These are phyloP conservation scores for Rhinophrynus dorsalis DNA, from an alignment of 2,797 vertebrate species.

Conservation along the genomic window DNA sequence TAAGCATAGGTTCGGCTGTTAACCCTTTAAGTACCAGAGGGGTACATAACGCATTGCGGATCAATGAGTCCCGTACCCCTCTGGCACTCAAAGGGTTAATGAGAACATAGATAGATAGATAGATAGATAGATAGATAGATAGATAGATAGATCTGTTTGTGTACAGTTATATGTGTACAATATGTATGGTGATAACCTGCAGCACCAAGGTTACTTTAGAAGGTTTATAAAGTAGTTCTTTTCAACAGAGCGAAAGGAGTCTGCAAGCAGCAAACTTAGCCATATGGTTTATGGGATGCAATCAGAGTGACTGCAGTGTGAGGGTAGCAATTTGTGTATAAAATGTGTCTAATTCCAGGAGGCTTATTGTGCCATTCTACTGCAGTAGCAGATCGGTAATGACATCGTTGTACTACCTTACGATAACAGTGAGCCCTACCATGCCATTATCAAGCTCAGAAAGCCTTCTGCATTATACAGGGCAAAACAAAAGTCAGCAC, in stretches of 20 bases:
- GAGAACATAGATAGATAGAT: too few species aligned
- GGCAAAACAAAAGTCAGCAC: constrained; percentile 13
- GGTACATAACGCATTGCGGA: too few species aligned
- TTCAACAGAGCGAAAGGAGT: constrained; percentile 7
- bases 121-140: too few species aligned
- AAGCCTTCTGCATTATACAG: constrained; percentile 15
- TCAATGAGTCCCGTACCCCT: too few species aligned
- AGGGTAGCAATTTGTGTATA: constrained; percentile 40
- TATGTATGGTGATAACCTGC: background rate
- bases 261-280: constrained; percentile 31
- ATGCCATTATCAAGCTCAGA: constrained; percentile 30
- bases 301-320: constrained; percentile 34
- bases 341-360: constrained; percentile 45
- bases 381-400: constrained; percentile 45
- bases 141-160: too few species aligned
- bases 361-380: constrained; percentile 40
- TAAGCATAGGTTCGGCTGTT: too few species aligned
- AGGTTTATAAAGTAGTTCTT: constrained; percentile 30
- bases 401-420: constrained; percentile 45
- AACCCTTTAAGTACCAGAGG: too few species aligned
- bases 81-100: too few species aligned
- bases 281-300: constrained; percentile 46
- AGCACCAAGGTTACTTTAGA: constrained; percentile 26
- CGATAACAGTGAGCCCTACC: constrained; percentile 30
- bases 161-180: too few species aligned